These are phyloP conservation scores for Eubucco bourcierii DNA, from an alignment of 2,113 vertebrate genomes.

Conservation along the genomic window DNA sequence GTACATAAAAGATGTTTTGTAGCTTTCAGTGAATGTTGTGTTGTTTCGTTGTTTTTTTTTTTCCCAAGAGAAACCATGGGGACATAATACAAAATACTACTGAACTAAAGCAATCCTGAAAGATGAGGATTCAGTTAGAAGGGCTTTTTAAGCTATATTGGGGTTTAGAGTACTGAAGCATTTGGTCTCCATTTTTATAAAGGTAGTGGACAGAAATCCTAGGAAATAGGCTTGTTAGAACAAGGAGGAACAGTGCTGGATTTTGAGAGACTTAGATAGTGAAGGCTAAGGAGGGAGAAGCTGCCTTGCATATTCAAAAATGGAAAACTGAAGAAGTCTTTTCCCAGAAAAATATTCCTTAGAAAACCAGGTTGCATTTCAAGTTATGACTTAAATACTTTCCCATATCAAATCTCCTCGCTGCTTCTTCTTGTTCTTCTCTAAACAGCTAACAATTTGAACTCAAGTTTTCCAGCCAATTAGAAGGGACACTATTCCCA, in stretches of 20 bases:
- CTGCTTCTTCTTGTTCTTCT: too few relatives aligned
- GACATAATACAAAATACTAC: background rate
- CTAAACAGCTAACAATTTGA: too few relatives aligned
- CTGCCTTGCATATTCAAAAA: background rate
- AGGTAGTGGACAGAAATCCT: background rate
- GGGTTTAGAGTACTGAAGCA: background rate
- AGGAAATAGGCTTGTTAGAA: background rate
- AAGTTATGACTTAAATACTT: too few relatives aligned
- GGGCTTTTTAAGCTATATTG: background rate
- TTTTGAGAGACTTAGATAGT: background rate
- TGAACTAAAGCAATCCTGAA: background rate
- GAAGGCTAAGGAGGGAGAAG: background rate
- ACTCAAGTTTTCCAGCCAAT: too few relatives aligned
- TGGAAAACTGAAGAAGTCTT: too few relatives aligned
- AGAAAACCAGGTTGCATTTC: too few relatives aligned
- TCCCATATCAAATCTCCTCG: too few relatives aligned
- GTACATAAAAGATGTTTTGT: slow-evolving; percentile 30
- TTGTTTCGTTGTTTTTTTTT: too few relatives aligned
- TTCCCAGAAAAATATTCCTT: too few relatives aligned
- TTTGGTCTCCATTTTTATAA: background rate
- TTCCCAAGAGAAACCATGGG: background rate
- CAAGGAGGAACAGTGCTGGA: background rate
- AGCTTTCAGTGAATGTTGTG: background rate
- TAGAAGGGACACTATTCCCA: too few relatives aligned
- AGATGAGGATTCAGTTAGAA: background rate